These are phyloP conservation scores for Epizoanthus ramosus DNA, from an alignment of 92 coral and sea anemone species.

Conservation along the genomic window DNA sequence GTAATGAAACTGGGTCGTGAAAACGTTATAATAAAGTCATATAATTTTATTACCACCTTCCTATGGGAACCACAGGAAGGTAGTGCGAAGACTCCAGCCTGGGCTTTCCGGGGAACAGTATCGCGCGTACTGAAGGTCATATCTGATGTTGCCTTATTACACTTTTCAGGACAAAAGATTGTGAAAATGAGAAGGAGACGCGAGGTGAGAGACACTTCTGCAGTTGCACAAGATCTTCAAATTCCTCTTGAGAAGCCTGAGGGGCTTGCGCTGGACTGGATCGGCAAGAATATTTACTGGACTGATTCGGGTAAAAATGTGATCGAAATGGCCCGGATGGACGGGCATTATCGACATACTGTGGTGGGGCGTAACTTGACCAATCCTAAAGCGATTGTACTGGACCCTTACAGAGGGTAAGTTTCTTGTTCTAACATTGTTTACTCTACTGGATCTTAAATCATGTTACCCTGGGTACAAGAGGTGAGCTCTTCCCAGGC, in stretches of 20 bases:
- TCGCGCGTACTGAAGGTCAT: too few relatives aligned
- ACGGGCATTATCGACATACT: constrained; percentile 85
- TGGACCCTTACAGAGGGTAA: constrained; percentile 74
- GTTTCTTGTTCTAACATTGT: neutral
- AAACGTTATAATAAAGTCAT: too few relatives aligned
- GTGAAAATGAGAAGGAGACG: constrained; percentile 39
- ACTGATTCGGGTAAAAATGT: constrained; percentile 66
- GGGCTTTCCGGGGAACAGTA: too few relatives aligned
- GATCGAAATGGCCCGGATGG: constrained; percentile 80
- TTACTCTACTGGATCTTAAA: neutral
- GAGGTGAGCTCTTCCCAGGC: too few relatives aligned
- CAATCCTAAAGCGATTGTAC: constrained; percentile 65
- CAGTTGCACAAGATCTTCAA: constrained; percentile 61
- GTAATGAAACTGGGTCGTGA: too few relatives aligned
- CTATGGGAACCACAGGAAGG: too few relatives aligned
- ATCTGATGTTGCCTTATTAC: neutral
- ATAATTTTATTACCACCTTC: too few relatives aligned
- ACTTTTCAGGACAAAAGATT: neutral
- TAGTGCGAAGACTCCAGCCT: too few relatives aligned
- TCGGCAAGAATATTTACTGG: constrained; percentile 88
- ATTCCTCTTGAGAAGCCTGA: constrained; percentile 67
- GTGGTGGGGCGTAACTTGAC: constrained; percentile 51
- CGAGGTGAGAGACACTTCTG: constrained; percentile 9
- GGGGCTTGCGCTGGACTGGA: constrained; percentile 93
- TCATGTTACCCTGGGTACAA: too few relatives aligned